Evolutionary conservation across 2,113 vertebrate species (phyloP).

Genomic region (Dipodomys spectabilis): DNA sequence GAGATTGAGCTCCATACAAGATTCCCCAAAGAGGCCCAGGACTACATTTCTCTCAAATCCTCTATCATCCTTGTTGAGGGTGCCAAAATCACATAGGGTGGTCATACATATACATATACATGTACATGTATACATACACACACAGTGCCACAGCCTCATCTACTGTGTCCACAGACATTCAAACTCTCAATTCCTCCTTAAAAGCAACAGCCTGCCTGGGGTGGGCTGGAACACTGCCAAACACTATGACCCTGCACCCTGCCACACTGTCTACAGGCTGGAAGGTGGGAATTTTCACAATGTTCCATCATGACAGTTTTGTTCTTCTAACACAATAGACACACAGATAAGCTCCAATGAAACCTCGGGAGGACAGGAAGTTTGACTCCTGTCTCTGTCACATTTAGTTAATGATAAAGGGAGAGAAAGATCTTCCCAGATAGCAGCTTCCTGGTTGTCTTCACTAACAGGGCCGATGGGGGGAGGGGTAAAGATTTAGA

Average conservation of each 20-base stretch:
- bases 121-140: too few relatives aligned
- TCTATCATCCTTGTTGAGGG: background rate
- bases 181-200: background rate
- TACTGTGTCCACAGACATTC: background rate
- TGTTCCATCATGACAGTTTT: constrained; percentile 46
- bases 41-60: background rate
- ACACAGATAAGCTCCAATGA: constrained; percentile 58
- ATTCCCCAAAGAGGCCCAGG: background rate
- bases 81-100: background rate
- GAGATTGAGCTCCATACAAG: background rate
- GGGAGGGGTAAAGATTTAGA: background rate
- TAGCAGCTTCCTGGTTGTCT: constrained; percentile 40
- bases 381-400: constrained; percentile 60
- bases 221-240: background rate
- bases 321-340: constrained; percentile 57
- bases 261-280: background rate
- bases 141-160: background rate
- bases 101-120: too few relatives aligned
- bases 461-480: background rate
- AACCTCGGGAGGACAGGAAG: constrained; percentile 66
- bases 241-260: background rate
- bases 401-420: constrained; percentile 57
- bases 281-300: constrained; percentile 25
- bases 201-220: background rate
- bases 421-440: constrained; percentile 55